Conservation (phyloP, 1,140 invertebrate genomes). For the Rhopalosiphum maidis region DNA sequence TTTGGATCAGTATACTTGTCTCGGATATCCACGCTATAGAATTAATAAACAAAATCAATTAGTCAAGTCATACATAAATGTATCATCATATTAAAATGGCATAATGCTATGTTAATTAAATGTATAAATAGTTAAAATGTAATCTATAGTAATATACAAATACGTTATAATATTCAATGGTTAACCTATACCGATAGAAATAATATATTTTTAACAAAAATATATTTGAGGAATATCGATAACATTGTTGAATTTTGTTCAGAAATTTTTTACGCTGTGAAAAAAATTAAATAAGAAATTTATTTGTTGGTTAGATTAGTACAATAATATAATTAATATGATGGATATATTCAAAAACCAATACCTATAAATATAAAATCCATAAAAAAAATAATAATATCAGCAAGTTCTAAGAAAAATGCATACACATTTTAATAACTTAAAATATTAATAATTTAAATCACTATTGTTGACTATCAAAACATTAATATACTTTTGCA, state of each 20-base stretch:
- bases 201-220: background rate
- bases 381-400: background rate
- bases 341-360: no score
- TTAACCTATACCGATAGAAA: background rate
- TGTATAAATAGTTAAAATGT: background rate
- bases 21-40: slow-evolving; percentile 29
- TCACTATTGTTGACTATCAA: background rate
- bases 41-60: background rate
- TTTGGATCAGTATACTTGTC: slow-evolving; percentile 24
- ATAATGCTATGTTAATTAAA: background rate
- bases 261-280: accelerated
- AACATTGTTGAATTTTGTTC: background rate
- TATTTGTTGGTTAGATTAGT: background rate
- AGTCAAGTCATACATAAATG: background rate
- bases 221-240: background rate
- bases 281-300: background rate
- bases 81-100: background rate
- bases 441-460: background rate
- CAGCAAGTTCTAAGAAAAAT: background rate
- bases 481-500: background rate
- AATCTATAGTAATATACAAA: background rate
- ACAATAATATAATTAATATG: background rate
- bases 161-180: background rate
- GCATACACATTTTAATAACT: background rate
- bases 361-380: background rate